Base-by-base conservation (phyloP, 2,113 vertebrate species). In the Erythrocebus patas region DNA sequence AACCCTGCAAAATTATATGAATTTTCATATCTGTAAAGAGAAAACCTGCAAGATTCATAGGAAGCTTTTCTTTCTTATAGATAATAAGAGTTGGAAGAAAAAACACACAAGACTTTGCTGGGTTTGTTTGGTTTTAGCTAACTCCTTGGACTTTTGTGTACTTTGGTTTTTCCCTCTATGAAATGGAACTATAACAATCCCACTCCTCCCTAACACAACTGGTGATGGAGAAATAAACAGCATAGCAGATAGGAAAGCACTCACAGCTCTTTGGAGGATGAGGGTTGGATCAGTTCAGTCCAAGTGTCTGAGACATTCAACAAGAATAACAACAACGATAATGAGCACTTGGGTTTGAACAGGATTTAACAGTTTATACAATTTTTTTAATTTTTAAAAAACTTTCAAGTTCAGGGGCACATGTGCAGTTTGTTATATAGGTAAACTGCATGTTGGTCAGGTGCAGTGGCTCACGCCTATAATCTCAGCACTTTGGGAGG, bases 1-100 rank as follows among this genome's bases (percentile, higher is more conserved):
- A 87, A 75, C 35, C 57, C 14, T 75, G 48, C 25, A 80, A 92
- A 95, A 86, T 3, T 86, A 61, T 66, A 13, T 89, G 61, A 66
- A 83, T 68, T 95, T 90, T 91, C 48, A 93, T n/a, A 89, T 90
- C 17, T 79, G n/a, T 79, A 92, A 86, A 92, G 32, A 95, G 68
- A 73, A 97, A 68, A 89, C 61, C 50, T 84, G 79, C 27, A 91
- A n/a, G 52, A 83, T 55, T 82, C 48, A 59, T 27, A 94, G 20
- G 38, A 86, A 97, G 10, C 30, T 38, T 72, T 78, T 48, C 64
- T 92, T 87, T 95, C n/a, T n/a, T 95, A 32, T 23, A 95, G 32
- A 93, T 22, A 81, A 22, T 23, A 95, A 93, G 18, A 61, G 20
- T 66, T 1, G 17, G 14, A 72, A n/a, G 7, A 38, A 80, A 79